Evolutionary conservation across 2,888 invertebrate species (phyloP).

Genomic region (Epiperipatus broadwayi): DNA sequence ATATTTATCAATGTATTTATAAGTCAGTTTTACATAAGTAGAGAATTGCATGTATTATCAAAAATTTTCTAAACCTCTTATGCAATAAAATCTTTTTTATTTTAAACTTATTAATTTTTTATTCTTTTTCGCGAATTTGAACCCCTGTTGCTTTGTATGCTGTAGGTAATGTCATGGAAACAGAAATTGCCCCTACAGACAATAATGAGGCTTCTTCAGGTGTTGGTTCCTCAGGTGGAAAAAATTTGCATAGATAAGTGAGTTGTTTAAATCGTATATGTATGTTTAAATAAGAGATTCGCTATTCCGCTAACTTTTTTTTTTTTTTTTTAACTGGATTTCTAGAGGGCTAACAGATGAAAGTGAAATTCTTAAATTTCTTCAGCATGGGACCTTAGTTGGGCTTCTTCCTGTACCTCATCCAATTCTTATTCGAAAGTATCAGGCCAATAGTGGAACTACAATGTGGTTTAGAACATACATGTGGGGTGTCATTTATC

Average conservation of each 20-base stretch:
- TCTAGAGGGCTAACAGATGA: slow-evolving; percentile 88
- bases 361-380: slow-evolving; percentile 93
- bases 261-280: slow-evolving; percentile 27
- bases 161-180: slow-evolving; percentile 60
- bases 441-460: slow-evolving; percentile 95
- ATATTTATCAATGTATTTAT: too few species aligned
- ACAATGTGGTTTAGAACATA: slow-evolving; percentile 99
- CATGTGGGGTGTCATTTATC: slow-evolving; percentile 98
- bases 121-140: background rate
- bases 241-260: slow-evolving; percentile 99
- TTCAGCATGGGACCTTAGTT: slow-evolving; percentile 93
- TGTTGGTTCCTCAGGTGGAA: slow-evolving; percentile 96
- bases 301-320: slow-evolving; percentile 11
- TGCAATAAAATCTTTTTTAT: slow-evolving; percentile 11
- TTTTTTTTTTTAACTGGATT: slow-evolving; percentile 21
- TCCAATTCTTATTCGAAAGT: slow-evolving; percentile 93
- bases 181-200: slow-evolving; percentile 92
- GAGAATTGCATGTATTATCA: background rate
- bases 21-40: too few species aligned
- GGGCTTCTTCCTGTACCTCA: slow-evolving; percentile 95
- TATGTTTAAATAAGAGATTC: background rate
- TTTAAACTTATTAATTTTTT: slow-evolving; percentile 4
- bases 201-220: slow-evolving; percentile 93
- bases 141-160: background rate
- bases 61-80: background rate